Percentiles rank a stretch among this genome's conserved stretches.
phyloP scores from a whole-genome alignment of 2,888 invertebrate species.

The Nymphalis c-album region DNA sequence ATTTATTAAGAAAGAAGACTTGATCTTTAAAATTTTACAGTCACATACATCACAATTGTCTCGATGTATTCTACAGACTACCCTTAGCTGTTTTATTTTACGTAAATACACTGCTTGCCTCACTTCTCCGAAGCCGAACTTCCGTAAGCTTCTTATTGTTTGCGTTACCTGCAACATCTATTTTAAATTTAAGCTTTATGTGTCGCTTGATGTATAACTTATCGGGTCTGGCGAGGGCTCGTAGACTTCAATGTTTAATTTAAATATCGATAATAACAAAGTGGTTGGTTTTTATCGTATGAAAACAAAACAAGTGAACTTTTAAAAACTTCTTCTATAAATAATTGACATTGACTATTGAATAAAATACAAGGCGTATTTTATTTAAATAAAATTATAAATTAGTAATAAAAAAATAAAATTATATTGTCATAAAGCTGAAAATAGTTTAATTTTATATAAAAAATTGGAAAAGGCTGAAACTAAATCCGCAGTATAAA shows the following conservation, averaged over 20 bases:
- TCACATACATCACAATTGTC: not conserved
- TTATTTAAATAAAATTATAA: no score
- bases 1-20: no score
- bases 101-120: not conserved
- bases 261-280: no score
- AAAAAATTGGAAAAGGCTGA: not conserved
- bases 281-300: no score
- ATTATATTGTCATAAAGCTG: no score
- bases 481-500: not conserved
- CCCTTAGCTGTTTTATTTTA: not conserved
- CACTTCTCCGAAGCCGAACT: conserved; percentile 2
- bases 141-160: conserved; percentile 12
- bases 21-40: no score
- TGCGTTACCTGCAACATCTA: conserved; percentile 10
- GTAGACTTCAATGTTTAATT: not conserved
- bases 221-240: not conserved
- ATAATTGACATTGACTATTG: no score
- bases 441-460: no score
- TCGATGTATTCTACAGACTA: not conserved
- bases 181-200: conserved; percentile 16
- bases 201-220: conserved; percentile 5
- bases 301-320: no score
- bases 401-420: no score
- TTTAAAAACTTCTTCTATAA: no score
- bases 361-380: no score